These are phyloP conservation scores for Chironomus striatipennis DNA, from an alignment of 1,140 invertebrate genomes.

Conservation along the genomic window DNA sequence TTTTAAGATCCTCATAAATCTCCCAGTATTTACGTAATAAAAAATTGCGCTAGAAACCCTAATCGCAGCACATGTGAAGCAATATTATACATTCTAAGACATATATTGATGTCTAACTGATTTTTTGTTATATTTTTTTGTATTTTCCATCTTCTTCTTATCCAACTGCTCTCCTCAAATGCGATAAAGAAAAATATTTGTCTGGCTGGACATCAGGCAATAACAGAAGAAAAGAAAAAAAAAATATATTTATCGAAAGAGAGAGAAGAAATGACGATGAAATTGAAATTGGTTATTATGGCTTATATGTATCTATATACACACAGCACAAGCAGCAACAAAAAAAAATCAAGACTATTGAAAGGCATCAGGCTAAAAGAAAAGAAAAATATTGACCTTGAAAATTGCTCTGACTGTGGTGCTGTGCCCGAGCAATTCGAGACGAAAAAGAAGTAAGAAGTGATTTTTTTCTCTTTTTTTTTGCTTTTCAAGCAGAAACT, in stretches of 20 bases:
- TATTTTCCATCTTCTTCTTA: not conserved
- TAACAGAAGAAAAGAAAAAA: not conserved
- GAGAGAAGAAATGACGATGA: slow-evolving; percentile 12
- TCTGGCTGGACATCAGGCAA: not conserved
- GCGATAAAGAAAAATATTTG: not conserved
- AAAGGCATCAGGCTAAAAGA: slow-evolving; percentile 14
- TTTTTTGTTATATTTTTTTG: too few species aligned
- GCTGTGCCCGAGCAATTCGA: slow-evolving; percentile 10
- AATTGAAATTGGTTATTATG: slow-evolving; percentile 23
- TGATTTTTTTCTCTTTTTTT: slow-evolving; percentile 16
- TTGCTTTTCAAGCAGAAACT: slow-evolving; percentile 10
- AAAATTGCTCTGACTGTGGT: slow-evolving; percentile 1
- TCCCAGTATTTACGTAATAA: too few species aligned
- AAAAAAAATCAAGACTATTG: not conserved
- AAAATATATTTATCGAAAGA: not conserved
- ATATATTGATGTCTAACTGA: too few species aligned
- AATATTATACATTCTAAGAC: too few species aligned
- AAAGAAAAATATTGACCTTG: slow-evolving; percentile 20
- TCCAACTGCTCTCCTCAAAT: not conserved
- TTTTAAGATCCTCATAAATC: too few species aligned
- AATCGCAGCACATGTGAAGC: too few species aligned
- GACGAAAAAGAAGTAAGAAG: slow-evolving; percentile 22
- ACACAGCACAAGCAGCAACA: not conserved
- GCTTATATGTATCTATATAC: not conserved
- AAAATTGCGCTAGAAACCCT: too few species aligned